phyloP scores from a whole-genome alignment of 2,888 invertebrate species.

The Pherbina coryleti region DNA sequence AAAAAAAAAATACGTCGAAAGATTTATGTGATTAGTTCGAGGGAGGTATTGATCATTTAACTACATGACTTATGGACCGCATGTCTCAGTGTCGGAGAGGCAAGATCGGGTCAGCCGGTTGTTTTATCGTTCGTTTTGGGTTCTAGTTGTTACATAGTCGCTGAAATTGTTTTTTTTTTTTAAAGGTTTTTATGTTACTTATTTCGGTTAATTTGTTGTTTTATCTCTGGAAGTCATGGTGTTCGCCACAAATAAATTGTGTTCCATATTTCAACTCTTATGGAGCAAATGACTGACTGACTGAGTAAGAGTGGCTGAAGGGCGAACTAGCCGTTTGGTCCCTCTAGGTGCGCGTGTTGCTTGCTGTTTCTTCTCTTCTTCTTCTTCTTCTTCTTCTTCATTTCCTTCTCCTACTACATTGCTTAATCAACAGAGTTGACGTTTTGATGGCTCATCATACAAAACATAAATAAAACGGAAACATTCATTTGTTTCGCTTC shows the following conservation, averaged over 20 bases:
- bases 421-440: constrained; percentile 51
- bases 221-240: constrained; percentile 1
- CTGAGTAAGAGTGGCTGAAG: too few species aligned
- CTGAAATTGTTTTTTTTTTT: background rate
- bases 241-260: constrained; percentile 10
- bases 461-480: constrained; percentile 26
- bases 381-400: background rate
- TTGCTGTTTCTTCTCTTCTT: background rate
- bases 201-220: constrained; percentile 2
- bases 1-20: background rate
- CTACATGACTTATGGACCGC: constrained; percentile 30
- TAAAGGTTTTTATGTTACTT: background rate
- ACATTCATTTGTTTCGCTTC: constrained; percentile 10
- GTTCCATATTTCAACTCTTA: constrained; percentile 24
- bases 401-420: background rate
- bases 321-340: constrained; percentile 29
- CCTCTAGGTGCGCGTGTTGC: background rate
- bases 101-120: background rate
- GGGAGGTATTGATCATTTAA: constrained; percentile 39
- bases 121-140: background rate
- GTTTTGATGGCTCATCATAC: constrained; percentile 44
- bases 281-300: constrained; percentile 13
- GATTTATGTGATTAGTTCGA: constrained; percentile 46
- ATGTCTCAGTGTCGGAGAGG: background rate
- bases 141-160: background rate